A percentile compares a stretch with the other conserved stretches of the same genome.
Conservation (phyloP, 2,888 invertebrate species). For the Eretmocerus hayati region DNA sequence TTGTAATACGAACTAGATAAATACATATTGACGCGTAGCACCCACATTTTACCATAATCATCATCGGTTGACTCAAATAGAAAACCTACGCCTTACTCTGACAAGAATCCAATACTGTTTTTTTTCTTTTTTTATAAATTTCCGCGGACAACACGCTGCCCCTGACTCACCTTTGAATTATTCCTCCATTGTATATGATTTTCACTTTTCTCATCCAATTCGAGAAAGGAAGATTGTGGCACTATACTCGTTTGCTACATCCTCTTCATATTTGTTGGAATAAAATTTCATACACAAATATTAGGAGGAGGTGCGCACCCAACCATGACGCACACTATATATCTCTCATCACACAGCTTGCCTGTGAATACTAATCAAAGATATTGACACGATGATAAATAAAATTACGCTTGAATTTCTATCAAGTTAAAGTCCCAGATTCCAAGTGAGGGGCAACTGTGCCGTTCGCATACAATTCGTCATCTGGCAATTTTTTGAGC, state of each 20-base stretch:
- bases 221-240: too few relatives aligned
- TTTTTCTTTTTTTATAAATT: slow-evolving; percentile 12
- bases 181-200: background rate
- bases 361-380: too few relatives aligned
- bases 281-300: slow-evolving; percentile 6
- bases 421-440: background rate
- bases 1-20: slow-evolving; percentile 12
- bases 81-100: slow-evolving; percentile 7
- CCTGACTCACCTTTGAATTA: slow-evolving; percentile 23
- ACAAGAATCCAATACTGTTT: slow-evolving; percentile 17
- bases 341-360: too few relatives aligned
- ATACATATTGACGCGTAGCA: slow-evolving; percentile 22
- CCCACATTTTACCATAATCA: slow-evolving; percentile 25
- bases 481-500: too few relatives aligned
- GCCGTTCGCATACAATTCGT: slow-evolving; percentile 23
- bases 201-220: background rate
- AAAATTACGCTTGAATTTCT: too few relatives aligned
- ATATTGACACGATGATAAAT: too few relatives aligned
- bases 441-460: slow-evolving; percentile 27
- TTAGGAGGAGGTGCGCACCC: slow-evolving; percentile 43
- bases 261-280: background rate
- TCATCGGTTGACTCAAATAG: slow-evolving; percentile 19
- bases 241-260: slow-evolving; percentile 1
- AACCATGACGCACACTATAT: slow-evolving; percentile 28
- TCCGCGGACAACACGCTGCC: slow-evolving; percentile 28